Evolutionary conservation across 2,113 vertebrate genomes (phyloP).

Genomic region (Semicossyphus pulcher): DNA sequence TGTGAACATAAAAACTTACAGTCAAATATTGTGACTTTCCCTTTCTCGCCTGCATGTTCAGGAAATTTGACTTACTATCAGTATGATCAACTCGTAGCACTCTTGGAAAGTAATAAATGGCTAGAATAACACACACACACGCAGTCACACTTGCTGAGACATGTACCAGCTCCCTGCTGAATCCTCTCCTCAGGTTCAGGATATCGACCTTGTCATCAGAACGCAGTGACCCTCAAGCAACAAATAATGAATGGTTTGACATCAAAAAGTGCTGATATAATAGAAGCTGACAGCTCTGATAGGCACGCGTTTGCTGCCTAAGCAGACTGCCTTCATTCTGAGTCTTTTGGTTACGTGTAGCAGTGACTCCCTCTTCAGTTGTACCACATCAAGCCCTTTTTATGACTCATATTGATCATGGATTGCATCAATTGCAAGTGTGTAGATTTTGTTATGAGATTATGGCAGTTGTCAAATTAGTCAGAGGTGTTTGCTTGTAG

Average conservation of each 20-base stretch:
- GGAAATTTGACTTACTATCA: constrained; percentile 31
- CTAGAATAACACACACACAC: constrained; percentile 8
- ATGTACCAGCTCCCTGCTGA: neutral
- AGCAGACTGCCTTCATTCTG: constrained; percentile 5
- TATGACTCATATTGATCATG: neutral
- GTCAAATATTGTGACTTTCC: neutral
- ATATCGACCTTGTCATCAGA: constrained; percentile 59
- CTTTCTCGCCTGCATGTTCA: constrained; percentile 1
- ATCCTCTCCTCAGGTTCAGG: constrained; percentile 25
- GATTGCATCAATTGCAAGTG: neutral
- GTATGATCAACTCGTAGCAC: neutral
- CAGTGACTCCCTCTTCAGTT: neutral
- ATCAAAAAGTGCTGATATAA: constrained; percentile 63
- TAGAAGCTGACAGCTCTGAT: constrained; percentile 39
- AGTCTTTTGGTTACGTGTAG: constrained; percentile 5
- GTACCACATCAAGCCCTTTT: neutral
- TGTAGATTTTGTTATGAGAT: neutral
- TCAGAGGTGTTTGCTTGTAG: neutral
- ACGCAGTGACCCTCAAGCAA: constrained; percentile 52
- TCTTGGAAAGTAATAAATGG: constrained; percentile 12
- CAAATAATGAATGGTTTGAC: constrained; percentile 59
- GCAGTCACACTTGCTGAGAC: neutral
- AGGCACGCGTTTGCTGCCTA: constrained; percentile 28
- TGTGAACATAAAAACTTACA: neutral
- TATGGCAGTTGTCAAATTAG: neutral